Base-by-base conservation (phyloP, 2,797 vertebrate genomes). In the Iguana delicatissima region DNA sequence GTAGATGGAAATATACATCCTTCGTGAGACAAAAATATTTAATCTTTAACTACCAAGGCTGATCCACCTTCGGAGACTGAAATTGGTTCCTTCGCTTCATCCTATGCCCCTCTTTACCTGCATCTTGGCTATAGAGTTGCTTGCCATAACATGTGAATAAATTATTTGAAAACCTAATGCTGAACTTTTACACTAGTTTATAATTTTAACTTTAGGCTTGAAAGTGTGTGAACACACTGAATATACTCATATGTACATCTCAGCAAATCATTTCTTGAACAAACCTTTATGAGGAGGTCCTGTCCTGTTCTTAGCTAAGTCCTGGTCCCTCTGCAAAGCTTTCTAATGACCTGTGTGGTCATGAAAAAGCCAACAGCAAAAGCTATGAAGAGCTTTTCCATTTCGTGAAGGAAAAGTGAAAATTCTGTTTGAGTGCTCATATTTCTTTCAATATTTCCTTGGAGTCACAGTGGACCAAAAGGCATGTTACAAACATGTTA, bases 201-300 rank as follows among this genome's bases (percentile, higher is more conserved):
- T n/a, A 79, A 8, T 84, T 82, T 73, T 89, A 92, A 0, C 0
- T n/a, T 88, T 89, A 76, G 18, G 24, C 35, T 74, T 83, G 26
- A 88, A n/a, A 83, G 38, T 24, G 14, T 46, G 26, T 84, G 13
- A 20, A 84, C 59, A 62, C 59, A 62, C 20, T 62, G 20, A 18
- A 62, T 62, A 22, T 59, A 89, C 0, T 83, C 88, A 89, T 91
- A 96, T 81, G 81, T 90, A 94, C 94, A 95, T 96, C 94, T 94
- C 92, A 93, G 10, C 83, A 93, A 87, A 72, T 94, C 85, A 92
- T 97, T 97, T 97, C 97, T 96, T 97, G 84, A 89, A 85, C 81
- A 90, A 79, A 92, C 94, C 80, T 88, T 93, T 95, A 94, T 95
- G 89, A 93, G 95, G 95, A 86, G 93, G 94, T 35, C n/a, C 52